These are phyloP conservation scores for Potorous gilbertii DNA, from an alignment of 2,797 vertebrate genomes.

Conservation along the genomic window DNA sequence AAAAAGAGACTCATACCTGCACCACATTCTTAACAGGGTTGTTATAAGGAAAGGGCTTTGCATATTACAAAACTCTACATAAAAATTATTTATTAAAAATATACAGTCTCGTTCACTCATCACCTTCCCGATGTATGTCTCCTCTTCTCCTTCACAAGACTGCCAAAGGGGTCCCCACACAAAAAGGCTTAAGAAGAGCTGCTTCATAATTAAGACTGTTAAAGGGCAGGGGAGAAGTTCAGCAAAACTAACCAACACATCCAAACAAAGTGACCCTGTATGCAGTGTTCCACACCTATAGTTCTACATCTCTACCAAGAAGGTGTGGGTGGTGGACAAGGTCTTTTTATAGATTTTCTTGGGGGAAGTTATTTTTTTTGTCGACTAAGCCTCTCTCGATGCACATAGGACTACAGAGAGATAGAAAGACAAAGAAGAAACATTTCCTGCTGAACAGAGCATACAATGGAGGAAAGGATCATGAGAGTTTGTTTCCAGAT, in stretches of 20 bases:
- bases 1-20: neutral
- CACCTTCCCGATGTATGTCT: neutral
- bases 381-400: neutral
- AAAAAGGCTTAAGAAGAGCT: neutral
- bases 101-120: neutral
- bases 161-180: neutral
- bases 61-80: neutral
- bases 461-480: neutral
- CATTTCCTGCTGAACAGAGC: neutral
- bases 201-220: neutral
- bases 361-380: neutral
- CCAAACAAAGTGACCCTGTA: neutral
- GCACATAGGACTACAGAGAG: neutral
- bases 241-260: neutral
- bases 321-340: neutral
- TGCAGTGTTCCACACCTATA: neutral
- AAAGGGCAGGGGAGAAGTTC: neutral
- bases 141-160: neutral
- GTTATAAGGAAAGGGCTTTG: neutral
- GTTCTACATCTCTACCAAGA: neutral
- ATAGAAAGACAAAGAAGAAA: neutral
- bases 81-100: neutral
- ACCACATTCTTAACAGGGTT: neutral
- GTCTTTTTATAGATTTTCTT: neutral
- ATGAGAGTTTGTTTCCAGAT: neutral